Evolutionary conservation across 1,140 invertebrate genomes (phyloP).

Genomic region (Colletes latitarsis): DNA sequence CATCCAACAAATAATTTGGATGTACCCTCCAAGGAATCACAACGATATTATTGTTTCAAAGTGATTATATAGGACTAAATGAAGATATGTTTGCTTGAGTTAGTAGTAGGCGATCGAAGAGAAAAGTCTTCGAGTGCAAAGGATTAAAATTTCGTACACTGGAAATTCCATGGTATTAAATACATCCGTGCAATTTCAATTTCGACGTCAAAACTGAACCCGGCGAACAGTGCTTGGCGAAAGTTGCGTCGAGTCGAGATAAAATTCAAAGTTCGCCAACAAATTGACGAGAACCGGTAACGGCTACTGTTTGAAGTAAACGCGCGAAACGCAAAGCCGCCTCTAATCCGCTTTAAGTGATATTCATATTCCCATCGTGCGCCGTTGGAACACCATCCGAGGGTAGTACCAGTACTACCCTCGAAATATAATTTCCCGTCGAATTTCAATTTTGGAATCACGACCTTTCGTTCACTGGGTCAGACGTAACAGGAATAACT

Average conservation of each 20-base stretch:
- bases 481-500: conserved; percentile 39
- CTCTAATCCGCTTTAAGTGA: neutral
- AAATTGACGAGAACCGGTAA: neutral
- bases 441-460: conserved; percentile 7
- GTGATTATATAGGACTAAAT: no score
- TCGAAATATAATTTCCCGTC: conserved; percentile 16
- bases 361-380: neutral
- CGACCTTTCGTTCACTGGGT: conserved; percentile 28
- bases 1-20: no score
- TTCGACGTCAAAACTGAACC: no score
- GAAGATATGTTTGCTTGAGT: no score
- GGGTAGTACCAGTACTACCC: neutral
- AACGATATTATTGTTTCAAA: no score
- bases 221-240: neutral
- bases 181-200: no score
- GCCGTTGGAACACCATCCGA: neutral
- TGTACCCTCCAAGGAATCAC: no score
- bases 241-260: neutral
- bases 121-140: no score
- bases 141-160: no score
- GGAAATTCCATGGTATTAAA: no score
- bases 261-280: neutral
- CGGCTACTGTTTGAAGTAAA: neutral
- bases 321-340: neutral
- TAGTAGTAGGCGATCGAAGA: no score